phyloP scores from a whole-genome alignment of 2,797 vertebrate species.

The Neoniphon sammara region DNA sequence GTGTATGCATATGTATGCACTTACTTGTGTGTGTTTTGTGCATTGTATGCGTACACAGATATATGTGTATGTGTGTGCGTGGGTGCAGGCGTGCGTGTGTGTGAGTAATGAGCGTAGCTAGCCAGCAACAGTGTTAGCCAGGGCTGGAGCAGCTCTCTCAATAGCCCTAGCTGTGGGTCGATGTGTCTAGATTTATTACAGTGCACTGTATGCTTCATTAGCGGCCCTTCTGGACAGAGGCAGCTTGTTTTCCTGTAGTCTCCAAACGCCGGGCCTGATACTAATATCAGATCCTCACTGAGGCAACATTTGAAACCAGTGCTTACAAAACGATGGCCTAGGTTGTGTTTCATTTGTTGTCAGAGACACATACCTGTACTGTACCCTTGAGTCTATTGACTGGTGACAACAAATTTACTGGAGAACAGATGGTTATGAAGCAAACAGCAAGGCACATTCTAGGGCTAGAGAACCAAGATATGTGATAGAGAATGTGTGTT shows the following conservation, averaged over 20 bases:
- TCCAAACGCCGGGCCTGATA: slow-evolving; percentile 28
- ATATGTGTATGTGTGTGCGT: neutral
- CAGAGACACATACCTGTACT: slow-evolving; percentile 3
- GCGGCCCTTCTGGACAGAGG: slow-evolving; percentile 41
- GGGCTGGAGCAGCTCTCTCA: slow-evolving; percentile 32
- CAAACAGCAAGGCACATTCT: slow-evolving; percentile 17
- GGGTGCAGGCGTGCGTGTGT: neutral
- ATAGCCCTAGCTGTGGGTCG: slow-evolving; percentile 42
- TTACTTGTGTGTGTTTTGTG: neutral
- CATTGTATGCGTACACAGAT: neutral
- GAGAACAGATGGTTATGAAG: neutral
- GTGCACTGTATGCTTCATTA: slow-evolving; percentile 54
- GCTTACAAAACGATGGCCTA: slow-evolving; percentile 10
- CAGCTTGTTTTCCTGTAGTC: slow-evolving; percentile 36
- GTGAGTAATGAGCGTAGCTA: slow-evolving; percentile 36
- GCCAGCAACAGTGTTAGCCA: slow-evolving; percentile 19
- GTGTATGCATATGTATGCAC: neutral
- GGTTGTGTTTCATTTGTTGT: slow-evolving; percentile 25
- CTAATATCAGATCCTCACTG: slow-evolving; percentile 33
- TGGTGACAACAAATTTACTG: slow-evolving; percentile 30
- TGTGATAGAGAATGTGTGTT: neutral
- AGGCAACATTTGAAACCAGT: slow-evolving; percentile 24
- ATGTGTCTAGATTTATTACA: slow-evolving; percentile 66
- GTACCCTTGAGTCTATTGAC: slow-evolving; percentile 38
- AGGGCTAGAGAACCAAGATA: slow-evolving; percentile 11